Conservation (phyloP, 2,888 invertebrate species). For the Invenusta paracnida region DNA sequence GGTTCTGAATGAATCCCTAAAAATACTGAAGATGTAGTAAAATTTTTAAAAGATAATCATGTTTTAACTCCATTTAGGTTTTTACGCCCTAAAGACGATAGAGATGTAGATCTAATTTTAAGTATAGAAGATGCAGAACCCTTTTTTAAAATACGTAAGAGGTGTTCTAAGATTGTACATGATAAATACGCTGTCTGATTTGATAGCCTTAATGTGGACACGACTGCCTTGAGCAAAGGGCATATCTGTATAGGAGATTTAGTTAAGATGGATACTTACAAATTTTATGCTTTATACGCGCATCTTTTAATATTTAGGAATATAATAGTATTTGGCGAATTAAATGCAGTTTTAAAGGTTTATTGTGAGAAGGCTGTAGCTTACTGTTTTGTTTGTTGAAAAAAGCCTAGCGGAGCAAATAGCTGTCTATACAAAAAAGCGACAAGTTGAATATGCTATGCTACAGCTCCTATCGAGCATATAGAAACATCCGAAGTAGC, state of each 20-base stretch:
- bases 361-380: background rate
- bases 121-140: background rate
- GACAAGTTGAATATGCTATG: background rate
- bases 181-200: background rate
- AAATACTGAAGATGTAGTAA: background rate
- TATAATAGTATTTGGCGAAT: background rate
- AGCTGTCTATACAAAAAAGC: background rate
- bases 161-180: background rate
- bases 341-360: background rate
- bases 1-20: background rate
- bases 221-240: background rate
- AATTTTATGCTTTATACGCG: background rate
- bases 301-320: background rate
- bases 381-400: background rate
- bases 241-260: background rate
- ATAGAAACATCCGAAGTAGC: background rate
- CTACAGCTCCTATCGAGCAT: background rate
- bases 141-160: background rate
- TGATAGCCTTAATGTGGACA: background rate
- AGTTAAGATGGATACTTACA: background rate
- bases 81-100: background rate
- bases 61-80: background rate
- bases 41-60: background rate
- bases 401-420: background rate
- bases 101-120: background rate